Percentiles rank a stretch among this genome's conserved stretches.
Conservation (phyloP, 2,113 vertebrate genomes). For the Sylvietta virens region DNA sequence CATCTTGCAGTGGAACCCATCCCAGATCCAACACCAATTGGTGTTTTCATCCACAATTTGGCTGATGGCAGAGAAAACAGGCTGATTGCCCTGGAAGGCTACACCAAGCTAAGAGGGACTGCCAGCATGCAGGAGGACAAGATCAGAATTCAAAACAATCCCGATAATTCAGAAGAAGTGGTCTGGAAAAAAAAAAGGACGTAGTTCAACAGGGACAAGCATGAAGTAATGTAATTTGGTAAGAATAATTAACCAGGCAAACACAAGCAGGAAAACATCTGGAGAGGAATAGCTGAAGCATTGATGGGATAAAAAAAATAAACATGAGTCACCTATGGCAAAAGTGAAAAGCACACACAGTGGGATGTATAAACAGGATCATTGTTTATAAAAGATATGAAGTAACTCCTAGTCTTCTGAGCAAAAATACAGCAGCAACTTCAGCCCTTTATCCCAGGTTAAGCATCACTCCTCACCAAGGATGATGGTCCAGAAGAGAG, state of each 20-base stretch:
- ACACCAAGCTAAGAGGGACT: neutral
- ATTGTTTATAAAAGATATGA: neutral
- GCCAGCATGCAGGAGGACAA: neutral
- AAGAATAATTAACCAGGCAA: conserved; percentile 35
- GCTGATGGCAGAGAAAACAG: neutral
- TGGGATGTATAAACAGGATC: neutral
- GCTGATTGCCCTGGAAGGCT: neutral
- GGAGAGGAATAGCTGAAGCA: neutral
- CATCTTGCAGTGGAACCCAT: neutral
- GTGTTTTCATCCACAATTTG: neutral
- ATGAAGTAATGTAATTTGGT: neutral
- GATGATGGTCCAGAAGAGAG: neutral
- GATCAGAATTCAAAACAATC: conserved; percentile 12
- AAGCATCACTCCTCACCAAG: neutral
- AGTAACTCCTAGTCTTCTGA: neutral
- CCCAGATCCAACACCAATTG: neutral
- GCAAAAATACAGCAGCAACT: neutral
- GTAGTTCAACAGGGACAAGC: neutral
- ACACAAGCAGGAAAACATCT: neutral
- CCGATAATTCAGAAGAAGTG: neutral
- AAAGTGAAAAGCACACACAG: neutral
- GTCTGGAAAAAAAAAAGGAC: neutral
- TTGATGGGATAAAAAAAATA: neutral
- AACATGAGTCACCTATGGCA: neutral
- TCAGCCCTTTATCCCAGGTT: neutral